Evolutionary conservation across 2,888 invertebrate species (phyloP), one percentile per base, ranked within the genome.

Genomic region (Onthophagus sagittarius): DNA sequence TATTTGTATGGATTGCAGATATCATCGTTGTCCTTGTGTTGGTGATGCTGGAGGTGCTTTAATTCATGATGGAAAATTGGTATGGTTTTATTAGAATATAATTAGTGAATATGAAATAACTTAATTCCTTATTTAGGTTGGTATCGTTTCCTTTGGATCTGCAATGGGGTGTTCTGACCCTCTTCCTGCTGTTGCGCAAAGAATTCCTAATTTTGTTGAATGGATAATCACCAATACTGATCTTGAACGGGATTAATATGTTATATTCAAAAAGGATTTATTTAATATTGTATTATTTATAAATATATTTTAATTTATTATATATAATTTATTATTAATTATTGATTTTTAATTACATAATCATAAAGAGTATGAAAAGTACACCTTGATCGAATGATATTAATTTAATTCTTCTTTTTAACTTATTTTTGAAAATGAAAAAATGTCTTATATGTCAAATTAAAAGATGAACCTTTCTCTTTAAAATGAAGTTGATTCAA

Each of bases 1-100:
- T 31, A 69, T 72, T 23, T 72, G 72, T 39, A 69, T 62, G 9
- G 62, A 23, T 4, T 69, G 70, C 11, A 5, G 5, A 2, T 7
- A 39, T 7, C 31, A 9, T 39, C 53, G 53, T 23, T 62, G 63
- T 5, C 63, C 87, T 1, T 89, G 89, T 75, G 87, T 85, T 53
- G 88, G 87, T 0, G 87, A 87, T 75, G 86, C 86, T 9, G 86
- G 85, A 63, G 85, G 85, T 33, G 77, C 81, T 14, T 72, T 78
- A 67, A 74, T 75, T 15, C 7, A 69, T 11, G 39, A 73, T 4
- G 71, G 71, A 11, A 70, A 67, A 65, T 75, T 75, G 70, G 70
- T 70, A 33, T 32, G 53, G n/a, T 53, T 70, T 14, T 5, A 11
- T 70, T 4, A 63, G 1, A 13, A 13, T 2, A 23, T 23, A 62